Evolutionary conservation across 2,888 invertebrate species (phyloP).

Genomic region (Lasioglossum lativentre): DNA sequence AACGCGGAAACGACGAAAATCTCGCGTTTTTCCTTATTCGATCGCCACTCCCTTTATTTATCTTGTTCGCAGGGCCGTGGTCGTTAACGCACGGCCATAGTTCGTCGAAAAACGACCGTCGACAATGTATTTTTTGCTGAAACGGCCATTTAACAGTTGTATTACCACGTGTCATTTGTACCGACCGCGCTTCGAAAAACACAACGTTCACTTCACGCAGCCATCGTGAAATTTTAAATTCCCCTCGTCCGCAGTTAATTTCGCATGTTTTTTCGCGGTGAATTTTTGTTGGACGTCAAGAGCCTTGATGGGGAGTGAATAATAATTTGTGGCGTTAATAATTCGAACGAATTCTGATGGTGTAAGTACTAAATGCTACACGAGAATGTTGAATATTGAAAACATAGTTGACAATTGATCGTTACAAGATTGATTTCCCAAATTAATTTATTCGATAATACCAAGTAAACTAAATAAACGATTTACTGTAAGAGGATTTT

Average conservation of each 20-base stretch:
- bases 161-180: conserved; percentile 34
- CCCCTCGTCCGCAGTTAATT: not conserved
- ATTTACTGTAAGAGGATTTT: not conserved
- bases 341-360: not conserved
- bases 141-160: conserved; percentile 28
- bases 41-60: conserved; percentile 24
- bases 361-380: not conserved
- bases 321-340: not conserved
- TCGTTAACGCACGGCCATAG: not conserved
- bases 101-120: conserved; percentile 20
- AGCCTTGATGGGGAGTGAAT: not conserved
- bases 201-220: conserved; percentile 3
- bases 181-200: conserved; percentile 8
- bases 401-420: not conserved
- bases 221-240: conserved; percentile 25
- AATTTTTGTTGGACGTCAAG: not conserved
- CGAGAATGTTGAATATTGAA: not conserved
- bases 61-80: conserved; percentile 27
- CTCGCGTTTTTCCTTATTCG: conserved; percentile 28
- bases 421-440: not conserved
- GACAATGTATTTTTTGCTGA: conserved; percentile 49
- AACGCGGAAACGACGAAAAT: conserved; percentile 2
- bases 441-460: not conserved
- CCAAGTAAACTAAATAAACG: not conserved
- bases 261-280: not conserved